These are phyloP conservation scores for Tenebrosternarchus preto DNA, from an alignment of 2,113 vertebrate species.

Conservation along the genomic window DNA sequence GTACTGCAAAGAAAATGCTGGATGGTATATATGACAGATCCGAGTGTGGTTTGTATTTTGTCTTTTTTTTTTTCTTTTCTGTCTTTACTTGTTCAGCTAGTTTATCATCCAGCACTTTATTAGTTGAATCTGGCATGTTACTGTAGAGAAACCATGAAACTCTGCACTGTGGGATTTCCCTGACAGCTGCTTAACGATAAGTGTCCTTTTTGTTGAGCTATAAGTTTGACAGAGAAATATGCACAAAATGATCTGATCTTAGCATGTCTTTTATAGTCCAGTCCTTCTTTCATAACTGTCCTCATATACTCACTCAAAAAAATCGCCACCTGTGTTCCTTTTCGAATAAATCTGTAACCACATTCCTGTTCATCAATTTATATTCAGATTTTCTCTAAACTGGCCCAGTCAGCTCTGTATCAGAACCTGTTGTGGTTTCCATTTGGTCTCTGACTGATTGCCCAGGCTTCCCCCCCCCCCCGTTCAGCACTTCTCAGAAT, in stretches of 20 bases:
- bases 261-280: too few species aligned
- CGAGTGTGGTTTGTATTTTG: not conserved
- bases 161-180: too few species aligned
- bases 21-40: not conserved
- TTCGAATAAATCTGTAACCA: not conserved
- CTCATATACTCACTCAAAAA: too few species aligned
- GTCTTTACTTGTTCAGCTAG: not conserved
- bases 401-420: not conserved
- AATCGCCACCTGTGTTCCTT: not conserved
- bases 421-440: conserved; percentile 5
- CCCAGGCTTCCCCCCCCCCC: not conserved
- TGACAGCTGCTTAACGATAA: too few species aligned
- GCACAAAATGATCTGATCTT: too few species aligned
- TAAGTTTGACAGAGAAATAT: too few species aligned
- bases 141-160: too few species aligned
- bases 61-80: not conserved
- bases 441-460: conserved; percentile 10
- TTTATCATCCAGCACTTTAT: too few species aligned
- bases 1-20: not conserved
- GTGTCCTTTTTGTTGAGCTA: too few species aligned
- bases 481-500: conserved; percentile 33
- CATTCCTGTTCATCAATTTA: not conserved
- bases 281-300: too few species aligned
- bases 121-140: too few species aligned
- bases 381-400: not conserved